These are phyloP conservation scores for Andrena trimmerana DNA, from an alignment of 2,888 invertebrate genomes.

Conservation along the genomic window DNA sequence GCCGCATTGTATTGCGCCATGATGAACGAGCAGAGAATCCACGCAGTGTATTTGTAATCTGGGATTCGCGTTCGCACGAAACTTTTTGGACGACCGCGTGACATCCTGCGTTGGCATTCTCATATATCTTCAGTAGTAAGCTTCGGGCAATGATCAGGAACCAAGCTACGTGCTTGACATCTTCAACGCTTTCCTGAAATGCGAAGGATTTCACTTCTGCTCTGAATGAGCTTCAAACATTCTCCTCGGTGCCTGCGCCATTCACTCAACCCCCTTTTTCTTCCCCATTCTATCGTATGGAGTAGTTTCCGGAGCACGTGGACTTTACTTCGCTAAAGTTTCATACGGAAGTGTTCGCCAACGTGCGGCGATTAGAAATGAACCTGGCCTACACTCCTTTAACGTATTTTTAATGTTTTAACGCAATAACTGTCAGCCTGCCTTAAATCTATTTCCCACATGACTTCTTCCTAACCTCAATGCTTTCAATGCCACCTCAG, in stretches of 20 bases:
- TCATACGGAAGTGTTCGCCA: conserved; percentile 31
- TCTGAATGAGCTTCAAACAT: conserved; percentile 69
- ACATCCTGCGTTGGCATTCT: conserved; percentile 43
- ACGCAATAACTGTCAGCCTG: conserved; percentile 15
- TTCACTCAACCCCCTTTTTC: conserved; percentile 49
- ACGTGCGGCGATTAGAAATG: conserved; percentile 47
- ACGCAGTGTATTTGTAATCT: background rate
- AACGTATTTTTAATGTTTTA: conserved; percentile 27
- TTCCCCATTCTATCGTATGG: conserved; percentile 27
- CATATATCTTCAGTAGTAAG: conserved; percentile 46
- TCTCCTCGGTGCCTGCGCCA: conserved; percentile 49
- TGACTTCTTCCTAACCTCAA: too few relatives aligned
- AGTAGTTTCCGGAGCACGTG: conserved; percentile 58
- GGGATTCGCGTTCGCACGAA: conserved; percentile 31
- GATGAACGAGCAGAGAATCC: conserved; percentile 7
- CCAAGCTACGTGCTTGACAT: conserved; percentile 71
- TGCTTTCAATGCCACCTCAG: too few relatives aligned
- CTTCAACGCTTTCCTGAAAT: conserved; percentile 61
- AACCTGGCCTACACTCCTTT: background rate
- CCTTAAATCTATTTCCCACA: background rate
- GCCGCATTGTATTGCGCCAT: background rate
- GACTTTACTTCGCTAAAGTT: conserved; percentile 64
- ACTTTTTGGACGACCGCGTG: conserved; percentile 44
- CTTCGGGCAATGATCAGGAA: conserved; percentile 72
- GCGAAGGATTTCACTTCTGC: conserved; percentile 66